Base-by-base conservation (phyloP, 2,888 invertebrate genomes). In the Drosophila kanekoi region DNA sequence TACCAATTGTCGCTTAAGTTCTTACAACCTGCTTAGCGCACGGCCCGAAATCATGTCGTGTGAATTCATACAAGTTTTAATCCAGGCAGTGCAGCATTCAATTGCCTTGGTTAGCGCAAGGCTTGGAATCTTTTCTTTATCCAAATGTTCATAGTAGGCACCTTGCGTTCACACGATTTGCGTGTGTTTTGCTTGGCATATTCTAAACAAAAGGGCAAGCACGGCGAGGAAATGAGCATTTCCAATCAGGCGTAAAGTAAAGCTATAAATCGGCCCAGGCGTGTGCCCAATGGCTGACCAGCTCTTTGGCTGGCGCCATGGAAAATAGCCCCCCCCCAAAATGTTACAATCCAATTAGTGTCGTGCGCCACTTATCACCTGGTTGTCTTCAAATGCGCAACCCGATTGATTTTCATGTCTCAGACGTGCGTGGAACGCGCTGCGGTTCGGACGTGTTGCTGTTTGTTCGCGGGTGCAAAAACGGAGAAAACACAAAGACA, bases 261-360 rank as follows among this genome's bases (percentile, higher is more conserved):
- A 76, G 57, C 58, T 62, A 54, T 45, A 72, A 76, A 65, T 73
- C 75, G 75, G 74, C 38, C 70, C 64, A 63, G 60, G 44, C 48
- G 66, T 76, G 73, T 62, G 63, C 73, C 59, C 68, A 79, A 72
- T 81, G 74, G 69, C 57, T 81, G 74, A 69, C 57, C 44, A 69
- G 35, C 44, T 52, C 48, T 56, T 61, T 60, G 49, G 54, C 51
- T 63, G 74, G 57, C 68, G 70, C 68, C 84, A 65, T 41, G 20
- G 66, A 59, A 57, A 37, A 72, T 48, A 72, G 53, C 56, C 53
- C 56, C 53, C 53, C 57, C 52, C 40, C 77, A 75, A 91, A 87
- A 85, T 88, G 83, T 89, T 86, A 77, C 91, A 92, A 92, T 92
- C 91, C 92, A 92, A 92, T 92, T 92, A 92, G 90, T 47, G 51